These are phyloP conservation scores for Pungitius pungitius DNA, from an alignment of 2,113 vertebrate genomes.

Conservation along the genomic window DNA sequence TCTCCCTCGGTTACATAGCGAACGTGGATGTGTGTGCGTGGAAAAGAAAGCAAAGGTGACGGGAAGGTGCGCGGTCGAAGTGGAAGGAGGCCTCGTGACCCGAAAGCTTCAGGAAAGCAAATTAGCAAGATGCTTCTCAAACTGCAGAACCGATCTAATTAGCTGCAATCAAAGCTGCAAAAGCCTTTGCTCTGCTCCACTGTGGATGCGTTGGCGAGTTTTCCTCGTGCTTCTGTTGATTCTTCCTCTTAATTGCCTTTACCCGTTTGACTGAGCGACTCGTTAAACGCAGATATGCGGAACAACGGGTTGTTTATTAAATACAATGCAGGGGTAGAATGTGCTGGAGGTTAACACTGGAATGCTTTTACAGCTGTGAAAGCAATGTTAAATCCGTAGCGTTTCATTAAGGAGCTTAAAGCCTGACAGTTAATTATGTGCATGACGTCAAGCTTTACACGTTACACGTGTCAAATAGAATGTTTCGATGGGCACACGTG, in stretches of 20 bases:
- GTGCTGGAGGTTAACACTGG: constrained; percentile 62
- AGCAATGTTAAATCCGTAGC: constrained; percentile 56
- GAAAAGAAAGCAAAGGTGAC: constrained; percentile 42
- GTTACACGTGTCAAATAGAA: constrained; percentile 26
- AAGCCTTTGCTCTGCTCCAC: constrained; percentile 66
- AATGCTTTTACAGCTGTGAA: constrained; percentile 45
- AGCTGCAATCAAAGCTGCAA: constrained; percentile 78
- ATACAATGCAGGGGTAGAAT: constrained; percentile 62
- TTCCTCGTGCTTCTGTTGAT: constrained; percentile 59
- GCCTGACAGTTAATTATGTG: constrained; percentile 73
- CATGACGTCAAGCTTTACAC: constrained; percentile 44
- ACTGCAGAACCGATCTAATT: constrained; percentile 79
- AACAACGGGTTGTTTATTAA: constrained; percentile 78
- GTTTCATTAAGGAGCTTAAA: constrained; percentile 53
- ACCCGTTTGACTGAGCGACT: constrained; percentile 76
- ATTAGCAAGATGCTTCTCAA: constrained; percentile 75
- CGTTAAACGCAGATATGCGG: constrained; percentile 75
- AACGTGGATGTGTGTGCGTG: constrained; percentile 17
- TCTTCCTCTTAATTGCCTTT: constrained; percentile 77
- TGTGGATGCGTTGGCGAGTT: constrained; percentile 60
- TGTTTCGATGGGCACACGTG: constrained; percentile 17
- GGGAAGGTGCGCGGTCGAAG: constrained; percentile 52
- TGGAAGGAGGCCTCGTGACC: constrained; percentile 72
- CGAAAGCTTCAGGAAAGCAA: constrained; percentile 76
- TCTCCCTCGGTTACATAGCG: constrained; percentile 30